Conservation (phyloP, 2,888 invertebrate species). For the Eretmocerus hayati region DNA sequence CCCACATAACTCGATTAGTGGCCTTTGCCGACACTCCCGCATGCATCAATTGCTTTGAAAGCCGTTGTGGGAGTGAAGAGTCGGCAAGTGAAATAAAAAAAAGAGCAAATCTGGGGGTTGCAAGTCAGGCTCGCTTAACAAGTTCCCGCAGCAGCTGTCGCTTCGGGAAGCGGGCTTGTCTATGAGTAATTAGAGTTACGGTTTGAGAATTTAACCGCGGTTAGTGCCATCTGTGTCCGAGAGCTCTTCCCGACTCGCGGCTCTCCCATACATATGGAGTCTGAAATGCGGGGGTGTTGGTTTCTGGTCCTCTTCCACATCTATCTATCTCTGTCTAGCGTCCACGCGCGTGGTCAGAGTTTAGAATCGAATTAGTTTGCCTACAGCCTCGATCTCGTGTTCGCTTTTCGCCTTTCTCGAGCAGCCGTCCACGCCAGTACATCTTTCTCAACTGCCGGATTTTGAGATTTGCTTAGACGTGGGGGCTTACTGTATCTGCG, state of each 20-base stretch:
- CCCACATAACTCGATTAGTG: too few relatives aligned
- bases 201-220: conserved; percentile 47
- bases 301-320: conserved; percentile 14
- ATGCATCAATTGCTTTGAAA: too few relatives aligned
- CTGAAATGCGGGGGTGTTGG: too few relatives aligned
- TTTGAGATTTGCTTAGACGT: not conserved
- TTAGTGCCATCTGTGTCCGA: conserved; percentile 47
- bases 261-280: too few relatives aligned
- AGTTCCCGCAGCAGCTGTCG: conserved; percentile 46
- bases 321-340: conserved; percentile 2
- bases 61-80: too few relatives aligned
- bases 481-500: too few relatives aligned
- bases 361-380: conserved; percentile 49
- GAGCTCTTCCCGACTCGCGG: too few relatives aligned
- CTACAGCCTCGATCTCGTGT: conserved; percentile 26
- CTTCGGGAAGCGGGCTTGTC: conserved; percentile 36
- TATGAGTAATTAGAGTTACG: conserved; percentile 48
- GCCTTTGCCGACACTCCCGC: too few relatives aligned
- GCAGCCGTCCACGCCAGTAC: not conserved
- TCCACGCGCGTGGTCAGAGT: conserved; percentile 41
- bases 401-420: not conserved
- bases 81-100: too few relatives aligned
- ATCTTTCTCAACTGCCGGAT: not conserved
- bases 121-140: conserved; percentile 40
- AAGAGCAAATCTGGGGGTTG: too few relatives aligned